phyloP scores from a whole-genome alignment of 2,888 invertebrate species.

The Drepana falcataria region DNA sequence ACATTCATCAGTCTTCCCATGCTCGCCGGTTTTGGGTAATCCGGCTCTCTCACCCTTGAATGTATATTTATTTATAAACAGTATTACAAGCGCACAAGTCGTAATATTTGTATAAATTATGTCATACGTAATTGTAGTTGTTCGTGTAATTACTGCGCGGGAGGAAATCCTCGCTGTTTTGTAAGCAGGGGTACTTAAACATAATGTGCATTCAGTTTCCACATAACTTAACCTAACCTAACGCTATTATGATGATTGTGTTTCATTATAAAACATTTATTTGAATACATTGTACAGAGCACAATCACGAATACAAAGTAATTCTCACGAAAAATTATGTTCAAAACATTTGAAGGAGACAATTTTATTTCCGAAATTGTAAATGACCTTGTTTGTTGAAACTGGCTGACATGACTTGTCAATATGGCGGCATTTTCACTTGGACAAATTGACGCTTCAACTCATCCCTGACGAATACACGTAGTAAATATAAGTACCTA shows the following conservation, averaged over 20 bases:
- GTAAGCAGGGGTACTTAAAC: constrained; percentile 47
- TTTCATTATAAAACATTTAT: constrained; percentile 69
- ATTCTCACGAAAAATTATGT: constrained; percentile 28
- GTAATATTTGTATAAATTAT: constrained; percentile 24
- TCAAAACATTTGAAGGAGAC: constrained; percentile 20
- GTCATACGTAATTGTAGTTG: constrained; percentile 58
- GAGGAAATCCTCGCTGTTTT: constrained; percentile 68
- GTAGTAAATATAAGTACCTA: too few relatives aligned
- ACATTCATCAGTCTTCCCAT: too few relatives aligned
- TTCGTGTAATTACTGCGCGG: constrained; percentile 54
- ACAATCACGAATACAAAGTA: constrained; percentile 32
- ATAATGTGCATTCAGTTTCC: constrained; percentile 55
- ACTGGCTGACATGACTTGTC: not conserved
- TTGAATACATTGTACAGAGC: constrained; percentile 31
- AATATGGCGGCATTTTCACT: too few relatives aligned
- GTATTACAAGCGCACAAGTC: not conserved
- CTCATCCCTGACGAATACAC: too few relatives aligned
- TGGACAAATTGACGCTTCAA: too few relatives aligned
- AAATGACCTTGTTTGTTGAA: not conserved
- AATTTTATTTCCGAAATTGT: constrained; percentile 17
- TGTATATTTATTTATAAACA: not conserved
- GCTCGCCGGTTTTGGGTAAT: too few relatives aligned
- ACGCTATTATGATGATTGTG: constrained; percentile 59
- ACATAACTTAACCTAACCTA: too few relatives aligned
- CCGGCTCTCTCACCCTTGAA: too few relatives aligned